Evolutionary conservation across 1,140 invertebrate species (phyloP).

Genomic region (Antheraea mylitta): DNA sequence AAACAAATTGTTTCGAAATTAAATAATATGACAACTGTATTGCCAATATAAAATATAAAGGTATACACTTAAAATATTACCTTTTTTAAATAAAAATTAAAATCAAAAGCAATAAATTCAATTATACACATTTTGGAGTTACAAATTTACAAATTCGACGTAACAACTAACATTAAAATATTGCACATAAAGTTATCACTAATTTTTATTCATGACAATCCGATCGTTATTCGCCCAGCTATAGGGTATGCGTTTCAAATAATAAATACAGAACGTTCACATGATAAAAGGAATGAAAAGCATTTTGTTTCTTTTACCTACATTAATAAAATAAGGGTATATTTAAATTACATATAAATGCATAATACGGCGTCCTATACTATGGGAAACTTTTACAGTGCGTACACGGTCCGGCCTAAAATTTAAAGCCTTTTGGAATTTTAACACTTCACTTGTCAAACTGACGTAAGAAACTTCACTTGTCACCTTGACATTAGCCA

Average conservation of each 20-base stretch:
- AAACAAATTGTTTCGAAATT: no score
- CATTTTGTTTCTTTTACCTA: background rate
- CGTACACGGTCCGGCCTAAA: background rate
- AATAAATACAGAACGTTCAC: conserved; percentile 2
- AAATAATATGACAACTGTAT: no score
- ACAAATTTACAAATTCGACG: conserved; percentile 1
- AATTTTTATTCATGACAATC: background rate
- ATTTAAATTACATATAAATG: background rate
- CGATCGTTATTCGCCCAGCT: background rate
- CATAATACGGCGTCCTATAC: background rate
- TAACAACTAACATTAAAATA: background rate
- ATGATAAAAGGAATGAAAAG: background rate
- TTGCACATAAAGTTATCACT: conserved; percentile 2
- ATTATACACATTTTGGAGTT: background rate
- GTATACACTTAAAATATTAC: background rate
- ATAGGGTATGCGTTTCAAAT: background rate
- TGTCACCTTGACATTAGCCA: background rate
- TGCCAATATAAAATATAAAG: no score
- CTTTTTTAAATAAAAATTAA: background rate
- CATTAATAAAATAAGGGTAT: background rate
- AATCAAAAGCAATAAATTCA: background rate
- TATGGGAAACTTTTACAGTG: background rate
- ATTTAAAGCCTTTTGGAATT: background rate
- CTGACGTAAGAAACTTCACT: background rate
- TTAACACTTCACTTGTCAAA: background rate